Evolutionary conservation across 2,797 vertebrate genomes (phyloP).

Genomic region (Gorsachius magnificus): DNA sequence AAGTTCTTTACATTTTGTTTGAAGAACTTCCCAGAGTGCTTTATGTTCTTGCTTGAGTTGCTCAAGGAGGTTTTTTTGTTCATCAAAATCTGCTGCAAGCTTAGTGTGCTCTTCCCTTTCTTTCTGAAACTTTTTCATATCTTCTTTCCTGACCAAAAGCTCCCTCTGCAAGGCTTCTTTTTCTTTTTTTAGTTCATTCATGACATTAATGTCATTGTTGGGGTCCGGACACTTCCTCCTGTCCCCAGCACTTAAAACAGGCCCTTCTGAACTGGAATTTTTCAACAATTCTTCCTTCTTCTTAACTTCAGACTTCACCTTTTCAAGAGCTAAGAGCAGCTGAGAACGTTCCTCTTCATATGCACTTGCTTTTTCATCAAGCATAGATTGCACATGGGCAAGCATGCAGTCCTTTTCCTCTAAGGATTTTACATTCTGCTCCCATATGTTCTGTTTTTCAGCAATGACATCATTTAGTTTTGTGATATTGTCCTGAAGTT

Average conservation of each 20-base stretch:
- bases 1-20: constrained; percentile 68
- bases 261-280: not conserved
- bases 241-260: not conserved
- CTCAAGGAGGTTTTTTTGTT: constrained; percentile 73
- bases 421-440: constrained; percentile 67
- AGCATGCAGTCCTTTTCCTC: constrained; percentile 72
- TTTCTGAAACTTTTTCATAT: constrained; percentile 72
- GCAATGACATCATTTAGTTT: constrained; percentile 57
- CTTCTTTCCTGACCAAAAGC: constrained; percentile 78
- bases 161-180: constrained; percentile 82
- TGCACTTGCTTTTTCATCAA: constrained; percentile 60
- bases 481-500: constrained; percentile 55
- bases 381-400: constrained; percentile 64
- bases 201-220: constrained; percentile 7
- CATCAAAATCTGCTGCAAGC: constrained; percentile 72
- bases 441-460: constrained; percentile 74
- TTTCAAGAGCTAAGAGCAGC: constrained; percentile 71
- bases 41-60: constrained; percentile 43
- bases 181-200: constrained; percentile 71
- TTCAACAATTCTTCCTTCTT: constrained; percentile 22
- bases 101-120: constrained; percentile 67
- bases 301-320: constrained; percentile 70
- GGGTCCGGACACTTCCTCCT: not conserved
- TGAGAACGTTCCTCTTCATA: constrained; percentile 67
- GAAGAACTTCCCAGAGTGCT: constrained; percentile 65